Percentiles rank a stretch among this genome's conserved stretches.
Evolutionary conservation across 2,797 vertebrate species (phyloP).

Genomic region (Tragelaphus oryx): DNA sequence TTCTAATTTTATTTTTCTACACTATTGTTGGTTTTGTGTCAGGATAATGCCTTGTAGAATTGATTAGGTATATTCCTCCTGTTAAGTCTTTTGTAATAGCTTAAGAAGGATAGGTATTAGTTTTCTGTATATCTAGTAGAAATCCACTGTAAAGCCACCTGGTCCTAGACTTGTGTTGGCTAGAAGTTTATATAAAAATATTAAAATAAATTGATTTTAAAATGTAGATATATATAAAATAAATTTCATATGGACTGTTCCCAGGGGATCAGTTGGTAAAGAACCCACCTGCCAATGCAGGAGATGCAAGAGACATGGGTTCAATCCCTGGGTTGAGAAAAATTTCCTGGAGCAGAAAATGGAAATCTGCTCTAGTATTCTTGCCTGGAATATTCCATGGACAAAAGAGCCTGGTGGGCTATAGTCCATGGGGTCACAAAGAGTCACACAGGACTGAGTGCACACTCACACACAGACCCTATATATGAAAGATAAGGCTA

Average conservation of each 20-base stretch:
- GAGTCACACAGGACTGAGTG: neutral
- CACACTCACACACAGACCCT: neutral
- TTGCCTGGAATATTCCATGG: neutral
- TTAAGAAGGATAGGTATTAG: neutral
- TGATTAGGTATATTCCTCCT: neutral
- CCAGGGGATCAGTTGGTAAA: neutral
- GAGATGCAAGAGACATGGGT: neutral
- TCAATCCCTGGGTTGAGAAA: neutral
- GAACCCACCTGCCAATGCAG: neutral
- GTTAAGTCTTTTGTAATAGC: neutral
- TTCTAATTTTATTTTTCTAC: neutral
- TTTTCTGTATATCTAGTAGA: neutral
- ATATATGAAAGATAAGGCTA: neutral
- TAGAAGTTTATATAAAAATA: neutral
- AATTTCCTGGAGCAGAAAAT: neutral
- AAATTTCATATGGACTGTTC: neutral
- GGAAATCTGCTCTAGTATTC: neutral
- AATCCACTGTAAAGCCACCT: neutral
- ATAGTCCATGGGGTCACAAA: neutral
- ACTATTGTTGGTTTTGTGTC: neutral
- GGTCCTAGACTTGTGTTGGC: neutral
- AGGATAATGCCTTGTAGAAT: neutral
- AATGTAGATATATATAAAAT: slow-evolving; percentile 16
- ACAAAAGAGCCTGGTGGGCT: neutral
- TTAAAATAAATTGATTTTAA: neutral